These are phyloP conservation scores for Mus spretus DNA, from an alignment of 2,797 vertebrate species.

Conservation along the genomic window DNA sequence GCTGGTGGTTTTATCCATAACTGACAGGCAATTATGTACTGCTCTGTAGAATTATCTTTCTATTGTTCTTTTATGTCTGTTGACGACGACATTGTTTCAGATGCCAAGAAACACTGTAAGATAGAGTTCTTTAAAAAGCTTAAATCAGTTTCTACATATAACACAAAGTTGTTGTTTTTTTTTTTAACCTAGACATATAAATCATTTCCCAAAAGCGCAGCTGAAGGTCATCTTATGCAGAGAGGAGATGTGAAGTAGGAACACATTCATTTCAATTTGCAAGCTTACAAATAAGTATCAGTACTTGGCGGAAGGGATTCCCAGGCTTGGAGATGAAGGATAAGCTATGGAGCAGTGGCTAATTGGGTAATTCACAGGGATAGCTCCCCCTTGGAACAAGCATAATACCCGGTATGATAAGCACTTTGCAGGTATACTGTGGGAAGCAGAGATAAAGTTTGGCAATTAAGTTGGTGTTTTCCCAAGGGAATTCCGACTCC, in stretches of 20 bases:
- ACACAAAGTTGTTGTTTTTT: constrained; percentile 31
- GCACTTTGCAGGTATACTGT: constrained; percentile 77
- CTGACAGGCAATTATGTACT: constrained; percentile 21
- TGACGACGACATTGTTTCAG: constrained; percentile 58
- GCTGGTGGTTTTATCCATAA: neutral
- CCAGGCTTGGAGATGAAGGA: constrained; percentile 74
- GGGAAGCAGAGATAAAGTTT: constrained; percentile 77
- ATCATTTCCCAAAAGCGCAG: constrained; percentile 55
- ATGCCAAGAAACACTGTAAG: constrained; percentile 63
- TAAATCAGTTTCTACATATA: constrained; percentile 61
- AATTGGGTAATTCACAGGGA: constrained; percentile 81
- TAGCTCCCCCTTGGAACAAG: constrained; percentile 79
- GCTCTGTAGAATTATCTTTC: constrained; percentile 15
- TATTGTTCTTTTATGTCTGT: constrained; percentile 58
- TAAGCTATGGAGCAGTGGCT: constrained; percentile 70
- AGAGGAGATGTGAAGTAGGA: constrained; percentile 68
- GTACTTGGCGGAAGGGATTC: constrained; percentile 60
- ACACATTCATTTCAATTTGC: constrained; percentile 80
- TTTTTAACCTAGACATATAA: neutral
- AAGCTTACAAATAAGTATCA: constrained; percentile 70
- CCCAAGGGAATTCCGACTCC: constrained; percentile 76
- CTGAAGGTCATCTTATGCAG: constrained; percentile 72
- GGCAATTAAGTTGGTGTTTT: constrained; percentile 80
- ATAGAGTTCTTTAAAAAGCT: constrained; percentile 51
- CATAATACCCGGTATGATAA: constrained; percentile 80